phyloP scores from a whole-genome alignment of 2,113 vertebrate genomes.

The Myodes glareolus region DNA sequence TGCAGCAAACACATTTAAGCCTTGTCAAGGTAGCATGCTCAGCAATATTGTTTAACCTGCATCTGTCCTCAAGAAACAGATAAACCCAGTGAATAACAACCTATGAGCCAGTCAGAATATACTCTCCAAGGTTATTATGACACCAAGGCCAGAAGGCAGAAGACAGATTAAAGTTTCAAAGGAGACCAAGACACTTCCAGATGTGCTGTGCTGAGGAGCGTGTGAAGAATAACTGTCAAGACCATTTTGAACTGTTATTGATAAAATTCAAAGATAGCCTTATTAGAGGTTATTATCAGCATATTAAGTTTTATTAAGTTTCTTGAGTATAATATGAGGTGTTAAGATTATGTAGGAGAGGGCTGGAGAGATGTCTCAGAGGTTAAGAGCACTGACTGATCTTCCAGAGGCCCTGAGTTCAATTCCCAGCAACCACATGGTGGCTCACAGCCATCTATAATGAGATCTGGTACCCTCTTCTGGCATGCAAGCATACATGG shows the following conservation, averaged over 20 bases:
- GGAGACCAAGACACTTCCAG: not conserved
- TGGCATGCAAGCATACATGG: too few species aligned
- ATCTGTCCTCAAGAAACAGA: not conserved
- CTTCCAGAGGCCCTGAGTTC: too few species aligned
- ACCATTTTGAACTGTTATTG: not conserved
- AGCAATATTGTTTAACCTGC: not conserved
- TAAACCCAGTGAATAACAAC: not conserved
- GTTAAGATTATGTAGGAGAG: not conserved
- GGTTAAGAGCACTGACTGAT: too few species aligned
- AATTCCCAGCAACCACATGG: too few species aligned
- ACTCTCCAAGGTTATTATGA: not conserved
- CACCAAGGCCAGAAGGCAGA: slow-evolving; percentile 4
- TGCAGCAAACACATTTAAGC: not conserved
- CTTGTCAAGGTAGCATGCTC: not conserved
- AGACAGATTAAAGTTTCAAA: slow-evolving; percentile 5
- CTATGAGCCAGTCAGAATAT: not conserved
- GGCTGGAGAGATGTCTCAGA: too few species aligned
- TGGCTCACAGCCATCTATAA: too few species aligned
- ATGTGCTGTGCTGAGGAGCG: not conserved
- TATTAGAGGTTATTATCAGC: not conserved
- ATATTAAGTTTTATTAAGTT: not conserved
- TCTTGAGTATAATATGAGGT: not conserved
- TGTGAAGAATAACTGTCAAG: not conserved
- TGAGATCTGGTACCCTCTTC: too few species aligned
- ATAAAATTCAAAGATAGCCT: not conserved